Base-by-base conservation (phyloP, 2,113 vertebrate genomes). In the Seriola quinqueradiata region DNA sequence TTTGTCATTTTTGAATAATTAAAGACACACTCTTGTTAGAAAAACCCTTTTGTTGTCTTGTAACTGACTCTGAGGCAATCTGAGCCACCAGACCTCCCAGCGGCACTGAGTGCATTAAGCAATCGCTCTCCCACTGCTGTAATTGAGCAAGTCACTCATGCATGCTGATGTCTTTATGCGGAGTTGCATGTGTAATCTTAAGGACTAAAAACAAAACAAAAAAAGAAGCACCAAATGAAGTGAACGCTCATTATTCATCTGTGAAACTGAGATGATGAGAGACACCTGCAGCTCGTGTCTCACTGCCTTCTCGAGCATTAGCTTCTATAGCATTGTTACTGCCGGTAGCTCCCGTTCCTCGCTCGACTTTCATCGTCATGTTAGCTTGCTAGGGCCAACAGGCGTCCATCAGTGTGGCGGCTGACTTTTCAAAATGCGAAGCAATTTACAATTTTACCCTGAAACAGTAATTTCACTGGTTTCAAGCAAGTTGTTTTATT, bases 1-100 rank as follows among this genome's bases (percentile, higher is more conserved):
- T 90, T 91, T 91, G 86, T 90, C 69, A 81, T 85, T 86, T 91
- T 59, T 91, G 52, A 91, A 93, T 92, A 87, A 91, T 90, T 91
- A 86, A 92, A 85, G 69, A 58, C 44, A n/a, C 48, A 5, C 13
- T 81, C 78, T 82, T 87, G 88, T 89, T 82, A 81, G 87, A 65
- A 78, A 87, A 81, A 67, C 16, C 28, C 83, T 87, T 90, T 86
- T 90, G 88, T 92, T 86, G 84, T 89, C 83, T 75, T 75, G 88
- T 81, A 87, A 75, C 66, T 19, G 81, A 82, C 87, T 83, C 55
- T 0, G 52, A 90, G 63, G 76, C 77, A 85, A 83, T 84, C 76
- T 65, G 13, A 87, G 72, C 64, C 74, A 69, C n/a, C 54, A 71
- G 83, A 52, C 60, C 74, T 90, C 81, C 88, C 85, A 40, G 69